Percentiles rank a stretch among this genome's conserved stretches.
These are phyloP conservation scores for Prietella phreatophila DNA, from an alignment of 2,113 vertebrate species.

Conservation along the genomic window DNA sequence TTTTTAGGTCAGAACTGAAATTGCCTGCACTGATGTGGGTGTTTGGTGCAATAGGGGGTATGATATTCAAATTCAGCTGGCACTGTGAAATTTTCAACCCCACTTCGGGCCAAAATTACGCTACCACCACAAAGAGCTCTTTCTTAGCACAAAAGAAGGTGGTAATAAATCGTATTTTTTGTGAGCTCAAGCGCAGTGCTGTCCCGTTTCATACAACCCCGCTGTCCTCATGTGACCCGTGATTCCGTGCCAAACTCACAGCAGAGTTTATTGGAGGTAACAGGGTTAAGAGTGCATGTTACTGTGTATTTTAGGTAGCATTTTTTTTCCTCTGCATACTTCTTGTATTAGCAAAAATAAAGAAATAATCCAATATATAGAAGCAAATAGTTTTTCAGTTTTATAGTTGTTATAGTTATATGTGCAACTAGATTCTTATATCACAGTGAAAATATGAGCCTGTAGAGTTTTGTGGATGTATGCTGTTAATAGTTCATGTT, in stretches of 20 bases:
- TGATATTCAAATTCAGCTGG: slow-evolving; percentile 16
- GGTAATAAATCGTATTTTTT: slow-evolving; percentile 13
- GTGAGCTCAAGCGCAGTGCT: neutral
- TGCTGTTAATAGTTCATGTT: neutral
- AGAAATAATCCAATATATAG: slow-evolving; percentile 39
- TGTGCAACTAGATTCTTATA: neutral
- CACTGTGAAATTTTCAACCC: neutral
- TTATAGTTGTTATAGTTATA: neutral
- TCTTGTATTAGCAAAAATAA: slow-evolving; percentile 21
- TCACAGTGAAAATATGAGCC: neutral
- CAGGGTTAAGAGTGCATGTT: slow-evolving; percentile 56
- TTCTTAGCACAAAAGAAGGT: slow-evolving; percentile 11
- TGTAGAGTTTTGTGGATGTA: neutral
- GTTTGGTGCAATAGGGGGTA: neutral
- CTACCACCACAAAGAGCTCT: slow-evolving; percentile 7
- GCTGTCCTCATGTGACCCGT: slow-evolving; percentile 71
- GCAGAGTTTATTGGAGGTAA: slow-evolving; percentile 69
- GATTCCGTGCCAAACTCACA: slow-evolving; percentile 65
- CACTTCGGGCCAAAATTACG: neutral
- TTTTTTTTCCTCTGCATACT: slow-evolving; percentile 32
- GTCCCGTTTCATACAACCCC: slow-evolving; percentile 10
- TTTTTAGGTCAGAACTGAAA: slow-evolving; percentile 5
- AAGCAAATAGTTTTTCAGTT: too few species aligned
- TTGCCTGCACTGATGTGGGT: neutral
- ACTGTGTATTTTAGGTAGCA: slow-evolving; percentile 57